phyloP scores from a whole-genome alignment of 2,113 vertebrate species.

The Notarius lentiginosus region DNA sequence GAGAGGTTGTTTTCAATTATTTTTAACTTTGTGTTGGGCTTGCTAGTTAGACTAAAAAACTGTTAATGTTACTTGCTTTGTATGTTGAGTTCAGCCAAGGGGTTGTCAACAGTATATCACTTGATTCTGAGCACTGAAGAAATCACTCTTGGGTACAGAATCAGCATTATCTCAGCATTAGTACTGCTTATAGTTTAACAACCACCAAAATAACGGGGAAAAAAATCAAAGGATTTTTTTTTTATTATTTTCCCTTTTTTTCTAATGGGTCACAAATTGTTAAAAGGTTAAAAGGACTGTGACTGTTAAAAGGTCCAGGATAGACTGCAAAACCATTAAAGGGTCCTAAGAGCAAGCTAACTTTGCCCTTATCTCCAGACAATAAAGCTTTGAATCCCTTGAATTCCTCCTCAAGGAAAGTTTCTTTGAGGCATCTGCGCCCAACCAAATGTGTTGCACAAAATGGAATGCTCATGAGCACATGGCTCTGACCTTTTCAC shows the following conservation, averaged over 20 bases:
- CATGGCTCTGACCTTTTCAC: neutral
- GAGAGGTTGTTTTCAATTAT: neutral
- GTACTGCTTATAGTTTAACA: neutral
- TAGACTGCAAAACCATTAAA: neutral
- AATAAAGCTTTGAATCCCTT: neutral
- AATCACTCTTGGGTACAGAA: neutral
- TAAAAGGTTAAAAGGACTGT: neutral
- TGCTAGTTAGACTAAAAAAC: neutral
- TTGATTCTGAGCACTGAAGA: neutral
- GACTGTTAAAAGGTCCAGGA: neutral
- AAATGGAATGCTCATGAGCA: neutral
- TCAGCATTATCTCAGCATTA: neutral
- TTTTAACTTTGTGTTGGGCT: neutral
- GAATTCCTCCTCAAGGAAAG: neutral
- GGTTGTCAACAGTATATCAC: neutral
- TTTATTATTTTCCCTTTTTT: neutral
- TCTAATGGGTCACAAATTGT: neutral
- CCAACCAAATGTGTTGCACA: neutral
- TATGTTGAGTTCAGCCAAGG: neutral
- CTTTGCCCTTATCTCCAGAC: neutral
- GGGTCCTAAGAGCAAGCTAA: too few relatives aligned
- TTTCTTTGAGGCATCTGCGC: neutral
- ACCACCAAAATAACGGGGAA: neutral
- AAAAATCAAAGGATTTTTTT: neutral
- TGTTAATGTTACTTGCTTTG: neutral